phyloP scores from a whole-genome alignment of 2,888 invertebrate genomes.

The Eupithecia subumbrata region DNA sequence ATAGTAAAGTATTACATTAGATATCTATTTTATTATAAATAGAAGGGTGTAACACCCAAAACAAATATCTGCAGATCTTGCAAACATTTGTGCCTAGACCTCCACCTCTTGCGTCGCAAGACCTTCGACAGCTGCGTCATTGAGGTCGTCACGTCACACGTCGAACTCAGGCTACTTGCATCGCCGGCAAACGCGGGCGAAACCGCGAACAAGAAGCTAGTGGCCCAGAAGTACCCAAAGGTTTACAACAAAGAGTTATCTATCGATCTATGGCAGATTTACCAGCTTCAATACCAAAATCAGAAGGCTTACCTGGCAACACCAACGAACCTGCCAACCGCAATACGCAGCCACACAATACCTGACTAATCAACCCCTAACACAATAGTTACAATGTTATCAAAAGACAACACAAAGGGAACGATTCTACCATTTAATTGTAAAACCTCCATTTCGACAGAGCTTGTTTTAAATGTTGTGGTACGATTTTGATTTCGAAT shows the following conservation, averaged over 20 bases:
- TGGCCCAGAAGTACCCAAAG: background rate
- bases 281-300: background rate
- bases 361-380: constrained; percentile 25
- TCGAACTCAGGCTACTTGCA: too few relatives aligned
- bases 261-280: background rate
- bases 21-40: too few relatives aligned
- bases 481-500: background rate
- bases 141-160: too few relatives aligned
- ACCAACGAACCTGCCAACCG: constrained; percentile 1
- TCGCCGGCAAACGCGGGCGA: background rate
- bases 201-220: background rate
- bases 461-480: background rate
- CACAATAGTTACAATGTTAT: constrained; percentile 36
- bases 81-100: too few relatives aligned
- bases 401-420: constrained; percentile 36
- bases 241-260: background rate
- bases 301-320: background rate
- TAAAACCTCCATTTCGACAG: constrained; percentile 35
- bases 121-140: too few relatives aligned
- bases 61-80: too few relatives aligned
- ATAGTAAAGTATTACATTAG: too few relatives aligned
- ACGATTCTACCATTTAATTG: constrained; percentile 37
- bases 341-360: constrained; percentile 16
- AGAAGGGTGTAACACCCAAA: too few relatives aligned
- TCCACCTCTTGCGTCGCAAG: too few relatives aligned